Evolutionary conservation across 2,113 vertebrate genomes (phyloP).

Genomic region (Regulus satrapa): DNA sequence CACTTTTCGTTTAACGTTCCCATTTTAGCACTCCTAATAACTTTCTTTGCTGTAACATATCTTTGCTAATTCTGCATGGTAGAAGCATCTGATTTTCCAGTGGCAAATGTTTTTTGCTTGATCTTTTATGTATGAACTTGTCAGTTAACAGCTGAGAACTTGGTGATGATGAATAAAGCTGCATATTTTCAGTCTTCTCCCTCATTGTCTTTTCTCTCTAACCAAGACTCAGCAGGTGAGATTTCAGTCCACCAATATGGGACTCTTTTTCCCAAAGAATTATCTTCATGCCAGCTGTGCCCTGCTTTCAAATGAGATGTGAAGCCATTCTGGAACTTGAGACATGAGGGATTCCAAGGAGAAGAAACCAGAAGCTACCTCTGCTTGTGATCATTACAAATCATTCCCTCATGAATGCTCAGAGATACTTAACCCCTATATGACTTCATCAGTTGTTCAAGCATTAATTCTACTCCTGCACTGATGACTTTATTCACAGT

Average conservation of each 20-base stretch:
- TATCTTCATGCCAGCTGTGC: not conserved
- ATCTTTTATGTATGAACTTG: constrained; percentile 16
- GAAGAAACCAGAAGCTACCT: not conserved
- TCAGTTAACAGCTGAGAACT: not conserved
- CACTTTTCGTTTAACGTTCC: not conserved
- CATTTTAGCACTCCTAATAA: not conserved
- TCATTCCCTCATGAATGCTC: not conserved
- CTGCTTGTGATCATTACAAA: not conserved
- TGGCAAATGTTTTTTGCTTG: not conserved
- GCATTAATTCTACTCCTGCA: not conserved
- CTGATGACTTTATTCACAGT: constrained; percentile 18
- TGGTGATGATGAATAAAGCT: not conserved
- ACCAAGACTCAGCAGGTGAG: not conserved
- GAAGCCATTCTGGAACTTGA: constrained; percentile 14
- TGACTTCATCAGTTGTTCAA: not conserved
- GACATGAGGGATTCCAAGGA: not conserved
- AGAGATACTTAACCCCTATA: not conserved
- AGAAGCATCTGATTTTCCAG: not conserved
- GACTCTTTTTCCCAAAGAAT: not conserved
- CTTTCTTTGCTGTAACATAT: not conserved
- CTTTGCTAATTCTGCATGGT: not conserved
- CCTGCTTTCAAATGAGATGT: not conserved
- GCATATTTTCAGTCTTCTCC: not conserved
- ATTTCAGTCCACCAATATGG: not conserved
- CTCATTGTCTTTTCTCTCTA: not conserved